Percentiles rank a stretch among this genome's conserved stretches.
Evolutionary conservation across 2,888 invertebrate species (phyloP).

Genomic region (Hirtodrosophila duncani): DNA sequence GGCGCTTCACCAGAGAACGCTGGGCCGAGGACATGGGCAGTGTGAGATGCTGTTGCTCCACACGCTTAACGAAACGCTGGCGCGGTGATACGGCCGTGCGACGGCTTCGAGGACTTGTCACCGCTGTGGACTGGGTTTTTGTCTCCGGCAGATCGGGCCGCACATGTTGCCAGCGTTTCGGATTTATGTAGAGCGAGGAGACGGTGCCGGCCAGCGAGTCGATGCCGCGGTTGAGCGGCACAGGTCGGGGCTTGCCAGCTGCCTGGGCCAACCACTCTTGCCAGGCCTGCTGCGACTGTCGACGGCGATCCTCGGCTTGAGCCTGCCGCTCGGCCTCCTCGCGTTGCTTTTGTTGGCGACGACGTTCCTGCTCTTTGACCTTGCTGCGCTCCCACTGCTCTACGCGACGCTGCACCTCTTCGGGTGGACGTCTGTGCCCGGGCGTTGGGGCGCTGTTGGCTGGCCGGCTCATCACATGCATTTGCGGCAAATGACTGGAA

Average conservation of each 20-base stretch:
- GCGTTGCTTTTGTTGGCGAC: background rate
- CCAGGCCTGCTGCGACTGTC: conserved; percentile 35
- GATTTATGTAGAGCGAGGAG: background rate
- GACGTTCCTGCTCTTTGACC: conserved; percentile 7
- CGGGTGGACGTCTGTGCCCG: background rate
- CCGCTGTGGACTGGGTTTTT: background rate
- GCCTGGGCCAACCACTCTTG: conserved; percentile 33
- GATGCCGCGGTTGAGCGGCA: background rate
- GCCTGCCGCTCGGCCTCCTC: background rate
- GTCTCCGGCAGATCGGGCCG: too few species aligned
- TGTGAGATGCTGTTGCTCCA: background rate
- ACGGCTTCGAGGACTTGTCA: too few species aligned
- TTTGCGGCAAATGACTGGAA: too few species aligned
- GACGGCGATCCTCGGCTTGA: conserved; percentile 17
- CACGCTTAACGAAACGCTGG: background rate
- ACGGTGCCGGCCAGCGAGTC: background rate
- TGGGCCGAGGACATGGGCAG: conserved; percentile 36
- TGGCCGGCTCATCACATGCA: background rate
- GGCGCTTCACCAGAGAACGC: conserved; percentile 19
- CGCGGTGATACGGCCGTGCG: background rate
- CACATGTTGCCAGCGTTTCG: too few species aligned
- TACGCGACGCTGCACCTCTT: background rate
- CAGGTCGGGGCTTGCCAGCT: background rate
- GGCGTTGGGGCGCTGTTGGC: background rate
- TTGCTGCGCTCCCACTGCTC: conserved; percentile 32